phyloP scores from a whole-genome alignment of 2,888 invertebrate genomes.

The Catocala nupta region DNA sequence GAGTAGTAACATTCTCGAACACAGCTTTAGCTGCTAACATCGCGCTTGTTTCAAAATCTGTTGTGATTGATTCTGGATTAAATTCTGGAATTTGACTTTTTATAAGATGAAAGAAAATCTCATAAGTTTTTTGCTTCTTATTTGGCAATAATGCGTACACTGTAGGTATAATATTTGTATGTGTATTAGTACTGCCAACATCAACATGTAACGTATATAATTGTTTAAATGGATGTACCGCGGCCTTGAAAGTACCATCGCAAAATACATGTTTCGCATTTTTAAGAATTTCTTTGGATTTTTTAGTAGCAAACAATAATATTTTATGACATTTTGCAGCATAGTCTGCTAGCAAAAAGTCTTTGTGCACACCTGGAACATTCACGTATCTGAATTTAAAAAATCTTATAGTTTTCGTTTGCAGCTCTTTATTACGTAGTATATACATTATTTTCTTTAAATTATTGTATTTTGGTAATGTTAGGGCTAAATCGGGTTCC shows the following conservation, averaged over 20 bases:
- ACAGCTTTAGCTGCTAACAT: constrained; percentile 21
- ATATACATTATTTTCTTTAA: too few relatives aligned
- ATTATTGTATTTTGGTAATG: constrained; percentile 24
- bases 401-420: constrained; percentile 24
- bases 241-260: constrained; percentile 25
- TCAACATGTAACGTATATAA: constrained; percentile 10
- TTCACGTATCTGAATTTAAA: constrained; percentile 21
- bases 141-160: constrained; percentile 19
- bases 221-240: constrained; percentile 23
- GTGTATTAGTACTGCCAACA: constrained; percentile 19
- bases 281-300: constrained; percentile 27
- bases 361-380: constrained; percentile 23
- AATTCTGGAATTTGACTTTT: constrained; percentile 29
- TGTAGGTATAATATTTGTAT: constrained; percentile 24
- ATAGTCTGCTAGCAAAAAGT: constrained; percentile 26
- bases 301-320: constrained; percentile 8
- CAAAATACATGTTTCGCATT: constrained; percentile 26
- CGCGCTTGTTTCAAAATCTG: constrained; percentile 23
- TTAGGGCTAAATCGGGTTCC: constrained; percentile 18
- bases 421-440: constrained; percentile 20
- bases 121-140: constrained; percentile 24
- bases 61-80: constrained; percentile 21
- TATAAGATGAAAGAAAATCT: constrained; percentile 23
- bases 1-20: constrained; percentile 19
- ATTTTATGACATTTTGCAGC: constrained; percentile 11